Conservation (phyloP, 2,797 vertebrate species). For the Prunella strophiata region DNA sequence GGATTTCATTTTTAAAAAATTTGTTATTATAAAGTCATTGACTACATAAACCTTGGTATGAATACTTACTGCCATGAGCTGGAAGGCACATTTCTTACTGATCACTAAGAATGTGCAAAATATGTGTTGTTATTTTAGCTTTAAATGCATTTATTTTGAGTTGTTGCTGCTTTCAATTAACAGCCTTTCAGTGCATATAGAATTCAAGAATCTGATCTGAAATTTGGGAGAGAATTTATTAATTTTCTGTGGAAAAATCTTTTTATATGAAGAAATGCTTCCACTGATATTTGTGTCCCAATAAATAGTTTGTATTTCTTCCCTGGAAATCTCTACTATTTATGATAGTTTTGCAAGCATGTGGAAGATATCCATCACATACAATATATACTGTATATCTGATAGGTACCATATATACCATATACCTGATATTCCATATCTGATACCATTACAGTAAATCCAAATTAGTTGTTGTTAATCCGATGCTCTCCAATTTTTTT, state of each 20-base stretch:
- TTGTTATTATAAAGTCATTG: neutral
- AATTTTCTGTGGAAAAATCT: neutral
- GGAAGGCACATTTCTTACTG: neutral
- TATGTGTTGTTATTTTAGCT: neutral
- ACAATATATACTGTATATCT: neutral
- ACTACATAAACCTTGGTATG: neutral
- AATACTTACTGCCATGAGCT: neutral
- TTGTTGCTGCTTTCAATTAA: neutral
- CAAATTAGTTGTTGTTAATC: neutral
- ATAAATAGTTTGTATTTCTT: neutral
- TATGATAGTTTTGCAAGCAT: conserved; percentile 4
- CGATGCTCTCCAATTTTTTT: neutral
- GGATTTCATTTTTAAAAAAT: neutral
- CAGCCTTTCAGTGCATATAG: neutral
- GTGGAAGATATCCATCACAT: neutral
- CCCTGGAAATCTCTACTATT: neutral
- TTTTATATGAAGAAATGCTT: neutral
- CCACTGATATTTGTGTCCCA: neutral
- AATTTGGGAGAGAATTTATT: neutral
- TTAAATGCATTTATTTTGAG: neutral
- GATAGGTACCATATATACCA: neutral
- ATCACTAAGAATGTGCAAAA: neutral
- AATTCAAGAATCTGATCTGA: neutral
- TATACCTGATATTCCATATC: neutral
- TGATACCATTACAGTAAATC: neutral